A percentile compares a stretch with the other conserved stretches of the same genome.
Conservation (phyloP, 1,140 invertebrate genomes). For the Drosophila nigromelanica region DNA sequence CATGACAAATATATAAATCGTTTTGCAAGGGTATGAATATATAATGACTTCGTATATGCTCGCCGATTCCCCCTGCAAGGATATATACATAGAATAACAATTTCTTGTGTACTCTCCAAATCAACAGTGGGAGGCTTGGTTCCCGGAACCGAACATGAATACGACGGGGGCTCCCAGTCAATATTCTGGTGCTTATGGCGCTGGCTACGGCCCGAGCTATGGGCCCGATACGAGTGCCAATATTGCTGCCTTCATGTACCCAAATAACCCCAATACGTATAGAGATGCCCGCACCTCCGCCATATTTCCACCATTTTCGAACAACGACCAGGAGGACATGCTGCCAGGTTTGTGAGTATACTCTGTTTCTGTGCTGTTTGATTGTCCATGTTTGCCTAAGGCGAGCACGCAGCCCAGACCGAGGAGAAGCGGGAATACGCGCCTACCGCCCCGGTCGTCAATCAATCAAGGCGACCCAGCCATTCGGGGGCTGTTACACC, state of each 20-base stretch:
- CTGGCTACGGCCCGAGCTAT: constrained; percentile 8
- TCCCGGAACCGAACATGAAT: constrained; percentile 13
- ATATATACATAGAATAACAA: background rate
- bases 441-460: too few relatives aligned
- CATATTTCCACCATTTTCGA: constrained; percentile 29
- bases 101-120: too few relatives aligned
- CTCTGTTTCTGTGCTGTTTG: background rate
- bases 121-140: constrained; percentile 22
- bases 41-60: too few relatives aligned
- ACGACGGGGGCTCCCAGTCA: background rate
- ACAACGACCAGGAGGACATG: background rate
- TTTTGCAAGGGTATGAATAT: too few relatives aligned
- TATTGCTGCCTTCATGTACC: background rate
- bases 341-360: background rate
- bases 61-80: too few relatives aligned
- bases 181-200: background rate
- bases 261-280: background rate
- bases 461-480: background rate
- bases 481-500: background rate
- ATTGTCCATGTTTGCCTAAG: too few relatives aligned
- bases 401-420: background rate
- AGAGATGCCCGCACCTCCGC: constrained; percentile 32
- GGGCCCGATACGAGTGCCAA: background rate
- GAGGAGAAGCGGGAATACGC: background rate
- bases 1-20: too few relatives aligned